Percentiles rank a stretch among this genome's conserved stretches.
Evolutionary conservation across 2,888 invertebrate species (phyloP).

Genomic region (Drosophila subsilvestris): DNA sequence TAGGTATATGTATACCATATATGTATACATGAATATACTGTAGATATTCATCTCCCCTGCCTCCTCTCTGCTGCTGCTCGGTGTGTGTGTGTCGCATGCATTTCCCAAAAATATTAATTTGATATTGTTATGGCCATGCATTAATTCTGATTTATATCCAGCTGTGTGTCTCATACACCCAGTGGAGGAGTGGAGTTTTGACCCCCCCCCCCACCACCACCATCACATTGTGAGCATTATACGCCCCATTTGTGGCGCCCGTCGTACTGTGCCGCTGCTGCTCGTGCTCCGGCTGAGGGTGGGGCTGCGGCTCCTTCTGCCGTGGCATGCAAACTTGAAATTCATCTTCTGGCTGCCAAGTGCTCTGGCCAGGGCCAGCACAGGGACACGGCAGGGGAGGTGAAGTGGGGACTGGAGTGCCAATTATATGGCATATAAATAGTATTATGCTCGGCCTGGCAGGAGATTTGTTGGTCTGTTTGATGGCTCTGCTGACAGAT

Average conservation of each 20-base stretch:
- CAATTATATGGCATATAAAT: slow-evolving; percentile 59
- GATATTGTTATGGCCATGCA: slow-evolving; percentile 46
- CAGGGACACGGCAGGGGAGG: background rate
- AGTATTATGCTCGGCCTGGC: slow-evolving; percentile 43
- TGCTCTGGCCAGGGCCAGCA: slow-evolving; percentile 1
- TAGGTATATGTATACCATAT: background rate
- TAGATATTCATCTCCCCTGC: background rate
- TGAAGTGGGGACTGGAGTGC: slow-evolving; percentile 11
- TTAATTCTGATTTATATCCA: slow-evolving; percentile 58
- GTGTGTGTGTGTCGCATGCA: slow-evolving; percentile 5
- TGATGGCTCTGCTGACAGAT: slow-evolving; percentile 52
- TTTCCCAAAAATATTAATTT: slow-evolving; percentile 41
- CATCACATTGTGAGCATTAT: slow-evolving; percentile 13
- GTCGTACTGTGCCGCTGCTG: slow-evolving; percentile 22
- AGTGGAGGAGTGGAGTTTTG: no score
- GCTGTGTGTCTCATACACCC: slow-evolving; percentile 27
- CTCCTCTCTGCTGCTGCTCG: background rate
- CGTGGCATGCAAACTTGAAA: slow-evolving; percentile 37
- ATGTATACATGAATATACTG: background rate
- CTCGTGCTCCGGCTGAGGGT: no score
- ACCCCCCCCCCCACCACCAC: slow-evolving; percentile 2
- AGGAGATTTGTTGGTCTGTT: slow-evolving; percentile 46
- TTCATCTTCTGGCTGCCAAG: slow-evolving; percentile 34
- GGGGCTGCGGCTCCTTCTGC: no score
- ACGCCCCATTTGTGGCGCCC: slow-evolving; percentile 37